phyloP scores from a whole-genome alignment of 1,140 invertebrate genomes.

The Nasonia longicornis region DNA sequence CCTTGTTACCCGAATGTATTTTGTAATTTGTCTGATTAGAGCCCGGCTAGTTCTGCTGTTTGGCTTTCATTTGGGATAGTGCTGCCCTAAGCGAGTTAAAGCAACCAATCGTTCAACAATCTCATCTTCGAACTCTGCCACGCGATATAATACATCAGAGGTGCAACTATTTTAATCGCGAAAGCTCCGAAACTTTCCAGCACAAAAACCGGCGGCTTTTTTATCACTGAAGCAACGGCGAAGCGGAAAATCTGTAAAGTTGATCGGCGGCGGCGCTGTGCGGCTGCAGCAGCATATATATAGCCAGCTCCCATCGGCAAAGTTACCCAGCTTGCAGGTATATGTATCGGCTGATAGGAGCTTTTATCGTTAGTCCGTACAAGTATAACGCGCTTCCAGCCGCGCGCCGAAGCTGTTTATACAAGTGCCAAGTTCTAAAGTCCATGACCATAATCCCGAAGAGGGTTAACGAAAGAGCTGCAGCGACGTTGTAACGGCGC shows the following conservation, averaged over 20 bases:
- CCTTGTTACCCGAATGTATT: neutral
- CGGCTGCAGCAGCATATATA: neutral
- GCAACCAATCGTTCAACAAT: neutral
- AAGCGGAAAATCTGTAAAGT: conserved; percentile 20
- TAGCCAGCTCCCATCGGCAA: neutral
- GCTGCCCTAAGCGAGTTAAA: too few species aligned
- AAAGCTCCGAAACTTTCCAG: too few species aligned
- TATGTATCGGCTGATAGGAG: conserved; percentile 32
- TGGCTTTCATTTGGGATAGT: neutral
- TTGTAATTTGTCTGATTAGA: neutral
- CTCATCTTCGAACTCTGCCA: too few species aligned
- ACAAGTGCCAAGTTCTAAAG: conserved; percentile 47
- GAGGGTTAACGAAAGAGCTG: neutral
- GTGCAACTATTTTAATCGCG: too few species aligned
- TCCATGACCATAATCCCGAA: conserved; percentile 51
- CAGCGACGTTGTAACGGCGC: conserved; percentile 36
- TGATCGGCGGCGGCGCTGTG: neutral
- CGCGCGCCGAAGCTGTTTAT: conserved; percentile 37
- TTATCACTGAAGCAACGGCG: too few species aligned
- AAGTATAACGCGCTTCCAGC: conserved; percentile 24
- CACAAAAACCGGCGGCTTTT: too few species aligned
- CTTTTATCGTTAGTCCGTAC: conserved; percentile 33
- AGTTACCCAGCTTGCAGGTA: conserved; percentile 20
- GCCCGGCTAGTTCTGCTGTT: neutral
- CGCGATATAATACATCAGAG: too few species aligned